These are phyloP conservation scores for Meloidogyne floridensis DNA, from an alignment of 1,140 invertebrate genomes.

Conservation along the genomic window DNA sequence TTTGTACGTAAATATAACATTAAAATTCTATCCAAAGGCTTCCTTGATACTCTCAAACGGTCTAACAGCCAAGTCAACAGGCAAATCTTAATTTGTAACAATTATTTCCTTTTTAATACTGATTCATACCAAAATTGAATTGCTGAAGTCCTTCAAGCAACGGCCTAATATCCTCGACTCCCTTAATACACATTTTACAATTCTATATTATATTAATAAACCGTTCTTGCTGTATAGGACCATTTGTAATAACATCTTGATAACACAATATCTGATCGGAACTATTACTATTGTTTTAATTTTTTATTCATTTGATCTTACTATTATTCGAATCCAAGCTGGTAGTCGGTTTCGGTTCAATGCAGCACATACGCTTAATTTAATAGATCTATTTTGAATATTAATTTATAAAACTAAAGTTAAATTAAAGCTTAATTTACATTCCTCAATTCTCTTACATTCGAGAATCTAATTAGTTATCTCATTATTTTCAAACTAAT, in stretches of 20 bases:
- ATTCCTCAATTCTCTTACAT: not conserved
- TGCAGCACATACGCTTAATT: conserved; percentile 78
- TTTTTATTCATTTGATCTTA: not conserved
- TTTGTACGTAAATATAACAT: not conserved
- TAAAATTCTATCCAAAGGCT: conserved; percentile 73
- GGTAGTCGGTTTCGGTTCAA: conserved; percentile 90
- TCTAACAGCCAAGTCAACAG: conserved; percentile 76
- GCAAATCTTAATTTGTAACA: conserved; percentile 10
- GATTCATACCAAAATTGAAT: conserved; percentile 84
- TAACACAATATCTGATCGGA: conserved; percentile 82
- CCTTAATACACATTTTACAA: conserved; percentile 68
- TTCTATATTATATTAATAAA: conserved; percentile 61
- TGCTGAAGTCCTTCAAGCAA: conserved; percentile 83
- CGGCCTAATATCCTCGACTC: conserved; percentile 90
- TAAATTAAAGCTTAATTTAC: not conserved
- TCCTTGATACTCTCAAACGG: conserved; percentile 97
- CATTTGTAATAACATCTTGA: conserved; percentile 88
- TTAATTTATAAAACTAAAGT: too few relatives aligned
- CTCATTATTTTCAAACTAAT: not conserved
- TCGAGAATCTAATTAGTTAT: not conserved
- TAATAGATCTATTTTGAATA: not conserved
- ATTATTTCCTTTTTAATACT: not conserved
- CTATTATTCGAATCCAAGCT: conserved; percentile 85
- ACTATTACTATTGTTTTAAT: conserved; percentile 47
- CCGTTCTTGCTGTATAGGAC: conserved; percentile 93